phyloP scores from a whole-genome alignment of 2,797 vertebrate species.

The Austrolebias charrua region DNA sequence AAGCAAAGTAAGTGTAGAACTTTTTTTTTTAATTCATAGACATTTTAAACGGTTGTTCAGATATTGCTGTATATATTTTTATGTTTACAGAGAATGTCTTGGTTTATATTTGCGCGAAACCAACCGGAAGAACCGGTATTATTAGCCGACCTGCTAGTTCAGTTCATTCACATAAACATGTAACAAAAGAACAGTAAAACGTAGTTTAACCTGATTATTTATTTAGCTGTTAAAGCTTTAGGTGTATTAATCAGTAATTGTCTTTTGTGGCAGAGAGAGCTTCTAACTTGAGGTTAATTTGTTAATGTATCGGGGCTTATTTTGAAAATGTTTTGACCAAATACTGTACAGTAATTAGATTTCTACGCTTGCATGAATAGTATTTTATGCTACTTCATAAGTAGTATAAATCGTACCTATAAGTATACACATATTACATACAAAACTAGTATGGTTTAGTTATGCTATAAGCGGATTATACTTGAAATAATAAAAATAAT shows the following conservation, averaged over 20 bases:
- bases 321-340: too few species aligned
- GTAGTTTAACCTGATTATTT: background rate
- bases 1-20: constrained; percentile 39
- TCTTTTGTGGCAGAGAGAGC: too few species aligned
- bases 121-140: constrained; percentile 7
- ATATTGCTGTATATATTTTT: background rate
- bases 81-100: rapidly evolving
- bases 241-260: background rate
- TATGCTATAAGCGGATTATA: too few species aligned
- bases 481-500: background rate
- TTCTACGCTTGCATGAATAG: too few species aligned
- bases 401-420: too few species aligned
- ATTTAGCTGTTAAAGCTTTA: background rate
- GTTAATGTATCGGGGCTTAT: too few species aligned
- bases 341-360: too few species aligned
- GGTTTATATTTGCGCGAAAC: background rate
- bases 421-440: too few species aligned
- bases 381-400: too few species aligned
- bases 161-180: background rate
- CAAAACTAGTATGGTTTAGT: too few species aligned
- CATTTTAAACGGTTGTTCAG: rapidly evolving
- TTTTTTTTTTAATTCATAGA: rapidly evolving
- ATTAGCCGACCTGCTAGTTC: background rate
- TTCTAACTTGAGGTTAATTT: too few species aligned
- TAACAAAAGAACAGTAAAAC: background rate